Base-by-base conservation (phyloP, 2,797 vertebrate genomes). In the Galaxias olidus region DNA sequence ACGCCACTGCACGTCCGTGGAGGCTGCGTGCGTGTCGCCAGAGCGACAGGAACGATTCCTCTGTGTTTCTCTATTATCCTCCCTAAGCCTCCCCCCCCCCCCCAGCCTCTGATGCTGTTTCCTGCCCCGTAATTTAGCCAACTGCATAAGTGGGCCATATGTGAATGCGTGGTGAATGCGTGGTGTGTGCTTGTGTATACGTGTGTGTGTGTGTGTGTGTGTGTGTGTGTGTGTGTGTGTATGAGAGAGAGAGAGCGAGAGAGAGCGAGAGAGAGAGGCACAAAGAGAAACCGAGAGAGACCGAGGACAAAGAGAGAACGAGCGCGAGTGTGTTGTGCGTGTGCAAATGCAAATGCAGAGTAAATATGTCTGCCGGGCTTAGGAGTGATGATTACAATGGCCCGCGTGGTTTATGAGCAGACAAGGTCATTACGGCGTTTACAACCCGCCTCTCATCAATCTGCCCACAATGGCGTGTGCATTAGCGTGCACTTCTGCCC, bases 11-110 rank as follows among this genome's bases (percentile, higher is more conserved):
- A 68, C 77, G 75, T 75, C 52, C 46, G 43, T 68, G 68, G 53
- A 61, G 63, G 6, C 30, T 30, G 6, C 30, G 30, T 30, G 30
- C 30, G 30, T 30, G 30, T 6, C 6, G 30, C 6, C 30, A 30
- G 30, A 43, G 73, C 72, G 71, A 82, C 75, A 78, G 78, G 72
- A 86, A 85, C 77, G 76, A 80, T 84, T 79, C 73, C 74, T 57
- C 66, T 78, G 84, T 86, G 78, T 79, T 75, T 74, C 81, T 61
- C 60, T 53, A 12, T 9, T 56, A 63, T 81, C 54, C 75, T 78
- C 66, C 68, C 65, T 79, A 69, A 82, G 77, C 79, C 75, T 80
- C 79, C 79, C 82, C 76, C 77, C 84, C 85, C 80, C 84, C 75
- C 79, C 61, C 70, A 65, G 6, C 66, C 63, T 70, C 9, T 19